Evolutionary conservation across 2,888 invertebrate species (phyloP), one percentile per base, ranked within the genome.

Genomic region (Lepetodrilus schrolli): DNA sequence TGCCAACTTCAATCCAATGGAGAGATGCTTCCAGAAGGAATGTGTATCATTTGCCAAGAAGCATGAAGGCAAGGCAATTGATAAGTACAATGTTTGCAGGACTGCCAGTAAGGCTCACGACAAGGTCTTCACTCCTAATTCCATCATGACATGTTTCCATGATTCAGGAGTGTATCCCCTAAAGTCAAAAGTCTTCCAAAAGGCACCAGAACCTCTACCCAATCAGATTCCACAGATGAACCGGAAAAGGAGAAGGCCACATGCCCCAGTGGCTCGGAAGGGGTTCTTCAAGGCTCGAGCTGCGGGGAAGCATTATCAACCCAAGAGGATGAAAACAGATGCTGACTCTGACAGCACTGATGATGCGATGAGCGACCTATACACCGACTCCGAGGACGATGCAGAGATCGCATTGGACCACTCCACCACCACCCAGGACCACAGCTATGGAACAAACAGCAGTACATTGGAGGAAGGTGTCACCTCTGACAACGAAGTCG

Each of bases 91-190:
- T 47, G 26, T 68, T 4, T 38, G 68, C 47, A 47, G n/a, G 26
- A 47, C 47, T 68, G 68, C 43, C 38, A 43, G 68, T 23, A 38
- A 26, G 47, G 47, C 43, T 8, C 47, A 68, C 47, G 30, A 38
- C 26, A 68, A 68, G n/a, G 38, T 47, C 13, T 47, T 68, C 43
- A 43, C 37, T 47, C 20, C 38, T 23, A 43, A 21, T 21, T 23
- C 38, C 21, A 43, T 68, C 23, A 47, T 68, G 21, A 17, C 38
- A 2, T 43, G 26, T 21, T 68, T 26, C 26, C 38, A 47, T 30
- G 43, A 68, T 7, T 23, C 68, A 23, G 68, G 68, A 1, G 47
- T 68, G 47, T 68, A 47, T 30, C 68, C 68, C 23, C 47, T 43
- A n/a, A 47, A 68, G 26, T 26, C 68, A 21, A 47, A 26, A 23